Evolutionary conservation across 2,888 invertebrate genomes (phyloP).

Genomic region (Bellardia pandia): DNA sequence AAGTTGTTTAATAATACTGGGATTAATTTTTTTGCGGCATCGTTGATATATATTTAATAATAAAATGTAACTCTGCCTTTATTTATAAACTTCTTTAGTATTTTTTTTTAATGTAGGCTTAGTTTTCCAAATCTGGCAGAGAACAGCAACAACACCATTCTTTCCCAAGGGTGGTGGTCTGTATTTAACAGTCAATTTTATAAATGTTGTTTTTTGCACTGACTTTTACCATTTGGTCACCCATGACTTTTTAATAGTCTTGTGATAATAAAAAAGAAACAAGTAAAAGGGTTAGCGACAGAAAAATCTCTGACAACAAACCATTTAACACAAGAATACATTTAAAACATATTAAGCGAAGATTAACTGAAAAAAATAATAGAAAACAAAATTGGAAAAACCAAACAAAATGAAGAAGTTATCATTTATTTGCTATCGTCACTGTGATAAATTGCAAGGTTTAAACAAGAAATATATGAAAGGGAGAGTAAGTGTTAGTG

Average conservation of each 20-base stretch:
- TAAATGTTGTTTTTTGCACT: neutral
- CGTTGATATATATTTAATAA: too few species aligned
- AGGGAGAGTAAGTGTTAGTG: neutral
- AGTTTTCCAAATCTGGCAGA: neutral
- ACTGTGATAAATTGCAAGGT: slow-evolving; percentile 21
- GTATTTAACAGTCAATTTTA: slow-evolving; percentile 21
- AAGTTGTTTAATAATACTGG: too few species aligned
- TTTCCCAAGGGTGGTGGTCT: neutral
- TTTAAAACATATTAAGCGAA: slow-evolving; percentile 48
- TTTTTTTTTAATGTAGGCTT: too few species aligned
- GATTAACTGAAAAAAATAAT: slow-evolving; percentile 36
- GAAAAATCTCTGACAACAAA: neutral
- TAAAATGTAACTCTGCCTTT: too few species aligned
- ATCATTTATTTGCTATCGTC: neutral
- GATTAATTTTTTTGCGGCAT: too few species aligned
- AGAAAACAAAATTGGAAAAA: neutral
- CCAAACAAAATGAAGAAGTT: neutral
- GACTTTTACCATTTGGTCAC: slow-evolving; percentile 29
- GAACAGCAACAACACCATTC: neutral
- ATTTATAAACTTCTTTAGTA: too few species aligned
- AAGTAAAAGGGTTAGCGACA: slow-evolving; percentile 29
- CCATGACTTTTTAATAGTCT: slow-evolving; percentile 48
- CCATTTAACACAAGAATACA: neutral
- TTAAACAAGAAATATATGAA: neutral
- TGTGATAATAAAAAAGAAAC: slow-evolving; percentile 4